Conservation (phyloP, 2,888 invertebrate species). For the Pristionchus maxplancki region DNA sequence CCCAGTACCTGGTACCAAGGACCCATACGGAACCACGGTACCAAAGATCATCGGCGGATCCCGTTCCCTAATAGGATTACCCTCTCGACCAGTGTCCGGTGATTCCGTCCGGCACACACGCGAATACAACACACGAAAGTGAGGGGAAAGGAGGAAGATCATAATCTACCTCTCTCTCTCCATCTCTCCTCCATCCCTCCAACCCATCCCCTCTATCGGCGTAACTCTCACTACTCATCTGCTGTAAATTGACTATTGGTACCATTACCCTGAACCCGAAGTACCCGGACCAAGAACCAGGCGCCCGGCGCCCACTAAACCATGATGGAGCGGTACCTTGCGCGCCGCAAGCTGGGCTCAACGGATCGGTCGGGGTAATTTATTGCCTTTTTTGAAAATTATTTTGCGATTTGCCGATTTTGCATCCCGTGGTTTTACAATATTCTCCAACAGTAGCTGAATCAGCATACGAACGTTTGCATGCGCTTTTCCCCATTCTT, state of each 20-base stretch:
- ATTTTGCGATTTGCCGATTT: background rate
- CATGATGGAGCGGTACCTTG: background rate
- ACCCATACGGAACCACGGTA: background rate
- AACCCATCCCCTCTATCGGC: background rate
- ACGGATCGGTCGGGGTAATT: background rate
- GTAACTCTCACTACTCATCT: background rate
- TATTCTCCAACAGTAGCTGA: conserved; percentile 17
- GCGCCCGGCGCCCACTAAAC: background rate
- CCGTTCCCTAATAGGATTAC: conserved; percentile 45
- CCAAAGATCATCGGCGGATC: background rate
- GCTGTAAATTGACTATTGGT: background rate
- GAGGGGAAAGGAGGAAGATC: background rate
- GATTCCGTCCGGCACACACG: background rate
- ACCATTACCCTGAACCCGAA: background rate
- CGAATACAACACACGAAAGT: background rate
- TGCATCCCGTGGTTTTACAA: background rate
- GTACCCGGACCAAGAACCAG: background rate
- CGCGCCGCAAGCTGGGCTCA: background rate
- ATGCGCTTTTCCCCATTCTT: background rate
- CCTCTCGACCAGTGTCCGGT: background rate
- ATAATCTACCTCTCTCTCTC: background rate
- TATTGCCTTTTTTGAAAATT: background rate
- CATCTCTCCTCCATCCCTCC: background rate
- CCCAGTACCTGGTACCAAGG: background rate
- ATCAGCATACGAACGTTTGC: background rate